Evolutionary conservation across 1,140 invertebrate species (phyloP).

Genomic region (Brachystomella parvula): DNA sequence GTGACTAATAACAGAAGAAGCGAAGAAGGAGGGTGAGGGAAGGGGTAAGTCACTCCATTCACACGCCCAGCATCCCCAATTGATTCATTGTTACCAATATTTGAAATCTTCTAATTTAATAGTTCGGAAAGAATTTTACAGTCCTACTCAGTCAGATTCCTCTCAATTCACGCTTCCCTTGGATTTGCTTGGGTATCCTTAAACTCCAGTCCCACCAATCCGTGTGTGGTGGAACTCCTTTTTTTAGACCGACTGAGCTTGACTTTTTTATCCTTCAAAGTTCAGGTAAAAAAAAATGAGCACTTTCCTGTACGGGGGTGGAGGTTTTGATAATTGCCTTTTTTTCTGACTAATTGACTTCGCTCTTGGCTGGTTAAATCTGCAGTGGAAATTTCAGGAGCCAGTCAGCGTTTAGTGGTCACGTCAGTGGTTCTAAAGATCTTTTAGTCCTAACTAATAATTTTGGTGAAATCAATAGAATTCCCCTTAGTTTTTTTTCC

Average conservation of each 20-base stretch:
- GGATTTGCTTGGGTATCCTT: too few relatives aligned
- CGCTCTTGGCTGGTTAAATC: neutral
- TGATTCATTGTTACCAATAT: neutral
- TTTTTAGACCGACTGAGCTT: too few relatives aligned
- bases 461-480: slow-evolving; percentile 32
- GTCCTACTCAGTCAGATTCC: too few relatives aligned
- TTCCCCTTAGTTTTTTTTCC: slow-evolving; percentile 13
- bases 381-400: neutral
- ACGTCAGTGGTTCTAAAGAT: too few relatives aligned
- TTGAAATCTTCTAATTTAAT: neutral
- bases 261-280: too few relatives aligned
- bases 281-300: too few relatives aligned
- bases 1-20: neutral
- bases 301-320: neutral
- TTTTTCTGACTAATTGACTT: neutral
- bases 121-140: neutral
- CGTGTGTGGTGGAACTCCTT: too few relatives aligned
- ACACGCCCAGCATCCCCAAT: neutral
- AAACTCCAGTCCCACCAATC: too few relatives aligned
- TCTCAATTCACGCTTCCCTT: too few relatives aligned
- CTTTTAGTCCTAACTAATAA: slow-evolving; percentile 22
- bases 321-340: neutral
- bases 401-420: too few relatives aligned
- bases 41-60: neutral
- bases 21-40: neutral